Evolutionary conservation across 2,113 vertebrate species (phyloP), one percentile per base, ranked within the genome.

Genomic region (Callithrix jacchus): DNA sequence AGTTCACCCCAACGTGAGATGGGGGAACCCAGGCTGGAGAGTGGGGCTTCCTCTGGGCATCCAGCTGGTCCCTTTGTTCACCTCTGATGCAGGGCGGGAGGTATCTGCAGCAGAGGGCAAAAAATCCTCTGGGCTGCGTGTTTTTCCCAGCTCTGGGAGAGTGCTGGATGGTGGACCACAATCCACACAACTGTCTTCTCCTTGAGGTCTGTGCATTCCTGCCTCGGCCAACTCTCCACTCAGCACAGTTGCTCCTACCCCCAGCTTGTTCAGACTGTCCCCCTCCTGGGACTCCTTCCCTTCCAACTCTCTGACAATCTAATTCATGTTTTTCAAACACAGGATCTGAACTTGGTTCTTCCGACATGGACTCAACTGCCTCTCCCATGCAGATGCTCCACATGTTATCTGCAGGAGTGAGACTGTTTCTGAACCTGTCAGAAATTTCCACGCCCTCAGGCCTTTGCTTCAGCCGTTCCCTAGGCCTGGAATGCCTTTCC

Each of bases 301-400:
- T 86, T 86, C 93, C 32, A n/a, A 80, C 45, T 88, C 10, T 1
- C 64, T 85, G 68, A 95, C 87, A 89, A 64, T 45, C 86, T 86
- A 92, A 95, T 87, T 61, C 40, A 87, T 16, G 30, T 90, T 94
- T 96, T 91, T 93, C 73, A 93, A 49, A 96, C 20, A n/a, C 17
- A 30, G 87, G 61, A 83, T 42, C 93, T 25, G 30, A 37, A 56
- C 27, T 71, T 47, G 23, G 71, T 20, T 76, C 49, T 84, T 64
- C 61, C 30, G 40, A 13, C 27, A 40, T 0, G 12, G 64, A 79
- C 73, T 21, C n/a, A 30, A 49, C 0, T 0, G 1, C 40, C 81
- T 68, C 95, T 71, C 89, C 77, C 8, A 32, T 11, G 37, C 47
- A 32, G 1, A 37, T 11, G 4, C 42, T 49, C 56, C 58, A 17